phyloP scores from a whole-genome alignment of 2,113 vertebrate species.

The Stomatorhinus ivindoensis region DNA sequence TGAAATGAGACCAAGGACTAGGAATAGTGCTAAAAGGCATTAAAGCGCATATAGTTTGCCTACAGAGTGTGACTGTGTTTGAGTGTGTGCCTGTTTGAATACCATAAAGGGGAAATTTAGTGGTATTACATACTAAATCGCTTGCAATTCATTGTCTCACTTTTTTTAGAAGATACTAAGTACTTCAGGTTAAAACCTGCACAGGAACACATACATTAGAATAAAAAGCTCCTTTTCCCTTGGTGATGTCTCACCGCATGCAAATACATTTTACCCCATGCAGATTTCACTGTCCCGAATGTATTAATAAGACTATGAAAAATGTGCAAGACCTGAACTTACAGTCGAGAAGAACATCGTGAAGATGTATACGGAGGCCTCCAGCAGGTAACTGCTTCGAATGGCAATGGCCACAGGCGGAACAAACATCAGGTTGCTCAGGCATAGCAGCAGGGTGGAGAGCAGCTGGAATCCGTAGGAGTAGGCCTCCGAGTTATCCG shows the following conservation, averaged over 20 bases:
- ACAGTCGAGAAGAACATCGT: slow-evolving; percentile 99
- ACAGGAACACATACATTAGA: background rate
- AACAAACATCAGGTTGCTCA: slow-evolving; percentile 97
- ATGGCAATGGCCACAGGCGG: slow-evolving; percentile 88
- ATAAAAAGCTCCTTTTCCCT: background rate
- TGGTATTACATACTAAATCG: slow-evolving; percentile 2
- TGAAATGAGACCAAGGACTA: background rate
- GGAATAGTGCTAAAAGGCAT: background rate
- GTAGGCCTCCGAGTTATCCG: slow-evolving; percentile 83
- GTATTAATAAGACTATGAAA: background rate
- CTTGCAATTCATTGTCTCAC: background rate
- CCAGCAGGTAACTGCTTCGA: slow-evolving; percentile 83
- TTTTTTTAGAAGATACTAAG: background rate
- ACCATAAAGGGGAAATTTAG: background rate
- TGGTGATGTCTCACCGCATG: background rate
- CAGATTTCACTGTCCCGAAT: background rate
- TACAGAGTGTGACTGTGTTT: background rate
- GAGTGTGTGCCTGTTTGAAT: background rate
- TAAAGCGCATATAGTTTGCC: background rate
- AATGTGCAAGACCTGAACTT: slow-evolving; percentile 33
- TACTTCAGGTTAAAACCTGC: background rate
- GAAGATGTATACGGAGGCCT: slow-evolving; percentile 92
- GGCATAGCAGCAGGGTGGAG: slow-evolving; percentile 88
- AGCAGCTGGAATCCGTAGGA: slow-evolving; percentile 95
- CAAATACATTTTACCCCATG: slow-evolving; percentile 5